Evolutionary conservation across 2,888 invertebrate genomes (phyloP), one percentile per base, ranked within the genome.

Genomic region (Creontiades dilutus): DNA sequence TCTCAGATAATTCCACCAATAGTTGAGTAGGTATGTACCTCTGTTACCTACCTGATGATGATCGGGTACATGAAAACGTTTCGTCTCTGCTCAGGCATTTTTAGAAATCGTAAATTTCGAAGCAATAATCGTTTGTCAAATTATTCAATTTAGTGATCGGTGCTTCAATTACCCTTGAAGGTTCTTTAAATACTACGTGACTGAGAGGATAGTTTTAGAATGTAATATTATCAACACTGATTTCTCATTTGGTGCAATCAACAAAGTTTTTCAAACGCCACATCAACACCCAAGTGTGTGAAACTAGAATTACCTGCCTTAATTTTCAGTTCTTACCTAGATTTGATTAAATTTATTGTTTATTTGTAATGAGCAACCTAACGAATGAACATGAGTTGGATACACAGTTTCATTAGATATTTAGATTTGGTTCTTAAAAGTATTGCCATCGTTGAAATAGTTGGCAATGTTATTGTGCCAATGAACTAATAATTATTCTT

Each of bases 161-260:
- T 68, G 68, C 68, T 68, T 23, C 37, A 37, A 37, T 37, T 37
- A 37, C 37, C 37, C 3, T 37, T 37, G 37, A 37, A 37, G 37
- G 37, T 37, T 37, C 37, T 37, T n/a, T 37, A 37, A 37, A 68
- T 57, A 57, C 19, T 0, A n/a, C 5, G 7, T n/a, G n/a, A 57
- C 7, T 57, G 14, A 57, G n/a, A 57, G 16, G 7, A 57, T n/a
- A n/a, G n/a, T 7, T n/a, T 14, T 57, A n/a, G 14, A 14, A n/a
- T 14, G 0, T 16, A 14, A 5, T 52, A n/a, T n/a, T 57, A 19
- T 68, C 68, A 27, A 23, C 68, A 11, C 68, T 19, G 68, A 68
- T 68, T 68, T 68, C 68, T 68, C 68, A 68, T 68, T 68, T 68
- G 68, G 68, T 68, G 68, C 68, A 68, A 23, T 68, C 68, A 68